Evolutionary conservation across 2,888 invertebrate species (phyloP).

Genomic region (Drosophila meridionalis): DNA sequence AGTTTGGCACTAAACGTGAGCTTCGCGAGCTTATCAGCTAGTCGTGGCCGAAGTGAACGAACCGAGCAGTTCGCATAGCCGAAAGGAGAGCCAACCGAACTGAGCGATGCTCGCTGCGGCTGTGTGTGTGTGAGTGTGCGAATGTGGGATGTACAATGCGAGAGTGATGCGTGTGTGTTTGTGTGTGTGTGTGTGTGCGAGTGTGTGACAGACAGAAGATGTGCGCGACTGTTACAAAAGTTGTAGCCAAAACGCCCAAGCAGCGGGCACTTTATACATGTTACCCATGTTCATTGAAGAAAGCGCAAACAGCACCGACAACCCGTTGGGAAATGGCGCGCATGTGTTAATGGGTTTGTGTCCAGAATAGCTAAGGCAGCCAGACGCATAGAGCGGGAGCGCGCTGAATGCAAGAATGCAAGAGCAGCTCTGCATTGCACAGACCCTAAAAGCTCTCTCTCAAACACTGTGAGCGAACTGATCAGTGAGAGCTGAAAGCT

Average conservation of each 20-base stretch:
- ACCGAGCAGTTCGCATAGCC: slow-evolving; percentile 20
- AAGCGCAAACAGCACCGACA: slow-evolving; percentile 33
- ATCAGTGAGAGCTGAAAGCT: slow-evolving; percentile 5
- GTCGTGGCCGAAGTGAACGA: slow-evolving; percentile 20
- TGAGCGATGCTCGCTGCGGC: slow-evolving; percentile 23
- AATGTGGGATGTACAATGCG: slow-evolving; percentile 1
- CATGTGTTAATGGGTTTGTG: slow-evolving; percentile 58
- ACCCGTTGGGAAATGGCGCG: slow-evolving; percentile 59
- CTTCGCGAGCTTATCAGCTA: slow-evolving; percentile 53
- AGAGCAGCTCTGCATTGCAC: background rate
- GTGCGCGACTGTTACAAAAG: slow-evolving; percentile 57
- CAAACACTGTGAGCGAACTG: background rate
- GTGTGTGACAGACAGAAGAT: slow-evolving; percentile 33
- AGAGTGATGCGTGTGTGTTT: slow-evolving; percentile 23
- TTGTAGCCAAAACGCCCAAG: slow-evolving; percentile 52
- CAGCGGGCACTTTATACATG: slow-evolving; percentile 49
- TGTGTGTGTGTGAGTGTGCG: slow-evolving; percentile 15
- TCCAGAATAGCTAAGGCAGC: slow-evolving; percentile 15
- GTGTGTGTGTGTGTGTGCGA: slow-evolving; percentile 24
- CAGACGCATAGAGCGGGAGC: background rate
- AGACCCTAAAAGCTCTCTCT: background rate
- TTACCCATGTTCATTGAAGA: slow-evolving; percentile 58
- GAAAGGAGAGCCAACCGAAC: slow-evolving; percentile 33
- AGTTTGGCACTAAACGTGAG: slow-evolving; percentile 82
- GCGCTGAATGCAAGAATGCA: background rate